Conservation (phyloP, 2,113 vertebrate genomes). For the Desmodus rotundus region DNA sequence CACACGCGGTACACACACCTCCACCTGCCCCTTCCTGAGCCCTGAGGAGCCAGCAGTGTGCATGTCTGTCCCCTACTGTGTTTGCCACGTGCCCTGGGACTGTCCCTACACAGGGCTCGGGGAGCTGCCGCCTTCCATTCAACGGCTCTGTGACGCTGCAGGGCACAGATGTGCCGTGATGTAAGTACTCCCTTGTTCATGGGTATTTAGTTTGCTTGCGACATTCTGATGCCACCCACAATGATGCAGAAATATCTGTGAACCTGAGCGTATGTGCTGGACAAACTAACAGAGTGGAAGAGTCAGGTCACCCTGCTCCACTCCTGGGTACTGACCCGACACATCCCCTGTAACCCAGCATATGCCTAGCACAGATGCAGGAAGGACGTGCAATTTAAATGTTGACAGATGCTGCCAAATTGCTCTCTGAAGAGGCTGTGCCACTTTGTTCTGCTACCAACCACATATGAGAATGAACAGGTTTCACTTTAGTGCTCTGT, state of each 20-base stretch:
- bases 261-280: accelerated
- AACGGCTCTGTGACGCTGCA: accelerated
- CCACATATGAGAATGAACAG: not conserved
- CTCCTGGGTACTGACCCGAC: not conserved
- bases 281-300: not conserved
- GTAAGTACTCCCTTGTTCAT: not conserved
- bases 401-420: conserved; percentile 25
- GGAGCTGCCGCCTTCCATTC: not conserved
- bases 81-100: accelerated
- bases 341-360: not conserved
- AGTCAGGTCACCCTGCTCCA: not conserved
- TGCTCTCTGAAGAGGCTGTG: conserved; percentile 17
- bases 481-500: not conserved
- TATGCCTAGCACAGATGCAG: not conserved
- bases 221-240: not conserved
- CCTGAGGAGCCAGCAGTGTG: not conserved
- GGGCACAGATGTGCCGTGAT: accelerated
- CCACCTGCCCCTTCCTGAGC: accelerated
- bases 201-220: not conserved
- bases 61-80: too few species aligned
- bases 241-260: not conserved
- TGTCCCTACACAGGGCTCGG: not conserved
- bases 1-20: accelerated
- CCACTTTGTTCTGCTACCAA: not conserved
- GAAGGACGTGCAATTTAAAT: not conserved